Base-by-base conservation (phyloP, 2,113 vertebrate genomes). In the Neogale vison region DNA sequence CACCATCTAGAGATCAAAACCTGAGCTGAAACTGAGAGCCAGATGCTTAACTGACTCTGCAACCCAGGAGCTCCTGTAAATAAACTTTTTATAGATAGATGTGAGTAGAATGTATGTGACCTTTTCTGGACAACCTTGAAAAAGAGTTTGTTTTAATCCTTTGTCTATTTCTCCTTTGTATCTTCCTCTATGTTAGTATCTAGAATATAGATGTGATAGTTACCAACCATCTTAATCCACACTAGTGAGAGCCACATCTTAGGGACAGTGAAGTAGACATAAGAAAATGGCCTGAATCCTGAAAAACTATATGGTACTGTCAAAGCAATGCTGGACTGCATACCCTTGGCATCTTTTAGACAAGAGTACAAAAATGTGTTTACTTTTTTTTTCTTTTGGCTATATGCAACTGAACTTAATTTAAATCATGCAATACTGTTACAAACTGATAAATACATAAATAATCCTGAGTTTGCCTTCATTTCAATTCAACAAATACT, bases 241-340 rank as follows among this genome's bases (percentile, higher is more conserved):
- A 69, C 4, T 13, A 76, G n/a, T 17, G 79, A 6, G 20, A 50
- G 13, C 1, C 55, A 85, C 20, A n/a, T 0, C 31, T 34, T 36
- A 71, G 24, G 50, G 18, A 72, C 29, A 82, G 12, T 34, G 55
- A 13, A 0, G 0, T 0, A 88, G 63, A 93, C 18, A 80, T 14
- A 80, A 80, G 8, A 47, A 96, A 88, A 77, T n/a, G 17, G 8
- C 14, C 20, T 24, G 8, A 89, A 2, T 80, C 2, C 14, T 74
- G 14, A 7, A 50, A 76, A 67, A 36, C 50, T 26, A 0, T 72
- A 2, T 42, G 11, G 10, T 13, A 36, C 1, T 31, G 0, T 2
- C 52, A 82, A 74, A 79, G 13, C 7, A 79, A 72, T 2, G 17
- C 2, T 76, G 4, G 24, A 65, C 4, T 69, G 36, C 13, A 15